Conservation (phyloP, 2,888 invertebrate species). For the Balanococcus diminutus region DNA sequence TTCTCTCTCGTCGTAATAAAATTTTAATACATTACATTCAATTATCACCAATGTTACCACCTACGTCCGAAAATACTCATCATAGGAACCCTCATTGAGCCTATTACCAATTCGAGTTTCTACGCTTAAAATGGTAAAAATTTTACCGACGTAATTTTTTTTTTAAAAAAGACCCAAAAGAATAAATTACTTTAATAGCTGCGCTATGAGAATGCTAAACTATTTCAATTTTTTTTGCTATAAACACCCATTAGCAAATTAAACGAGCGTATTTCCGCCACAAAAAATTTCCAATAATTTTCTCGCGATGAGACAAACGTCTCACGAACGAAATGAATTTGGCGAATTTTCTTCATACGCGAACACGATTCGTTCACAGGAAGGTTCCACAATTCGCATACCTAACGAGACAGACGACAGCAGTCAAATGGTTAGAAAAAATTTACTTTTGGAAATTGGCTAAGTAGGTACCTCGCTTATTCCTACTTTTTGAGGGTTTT, state of each 20-base stretch:
- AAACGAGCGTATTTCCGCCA: neutral
- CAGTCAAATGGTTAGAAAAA: neutral
- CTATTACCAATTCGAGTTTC: no score
- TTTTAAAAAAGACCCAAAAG: no score
- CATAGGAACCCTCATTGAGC: neutral
- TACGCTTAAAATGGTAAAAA: no score
- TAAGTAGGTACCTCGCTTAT: neutral
- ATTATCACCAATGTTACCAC: slow-evolving; percentile 27
- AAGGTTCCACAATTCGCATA: neutral
- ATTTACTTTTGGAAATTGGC: neutral
- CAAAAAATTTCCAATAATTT: neutral
- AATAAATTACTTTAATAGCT: slow-evolving; percentile 1
- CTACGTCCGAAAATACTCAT: neutral
- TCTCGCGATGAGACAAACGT: neutral
- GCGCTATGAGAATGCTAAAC: neutral
- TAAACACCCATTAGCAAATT: slow-evolving; percentile 7
- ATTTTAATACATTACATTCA: slow-evolving; percentile 19
- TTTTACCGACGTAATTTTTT: no score
- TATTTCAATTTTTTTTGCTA: neutral
- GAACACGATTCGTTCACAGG: neutral
- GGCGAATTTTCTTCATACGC: neutral
- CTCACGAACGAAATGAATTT: neutral
- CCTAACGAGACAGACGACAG: neutral
- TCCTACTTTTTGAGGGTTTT: neutral
- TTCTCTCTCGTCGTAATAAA: neutral